Evolutionary conservation across 2,113 vertebrate genomes (phyloP), one percentile per base, ranked within the genome.

Genomic region (Dolichotis patagonum): DNA sequence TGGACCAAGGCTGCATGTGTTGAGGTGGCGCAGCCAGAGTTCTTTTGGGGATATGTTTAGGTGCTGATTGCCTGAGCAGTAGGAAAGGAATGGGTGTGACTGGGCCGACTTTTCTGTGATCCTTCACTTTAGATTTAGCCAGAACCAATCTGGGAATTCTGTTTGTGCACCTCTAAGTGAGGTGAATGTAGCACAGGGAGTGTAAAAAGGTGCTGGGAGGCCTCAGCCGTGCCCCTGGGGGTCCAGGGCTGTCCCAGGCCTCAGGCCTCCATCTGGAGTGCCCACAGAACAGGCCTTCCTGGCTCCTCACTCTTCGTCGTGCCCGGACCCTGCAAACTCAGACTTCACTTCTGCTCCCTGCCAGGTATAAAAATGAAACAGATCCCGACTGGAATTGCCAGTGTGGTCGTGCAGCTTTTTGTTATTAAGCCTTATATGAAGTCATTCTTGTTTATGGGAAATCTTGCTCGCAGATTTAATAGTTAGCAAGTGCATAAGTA

Each of bases 281-380:
- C n/a, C 20, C 12, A 0, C 1, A 1, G n/a, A 41, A 49, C 16
- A 17, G 54, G 3, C 3, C 5, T 62, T 28, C 3, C 41, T 24
- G 67, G 43, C n/a, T 89, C 35, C 28, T 32, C 38, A 19, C 83
- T 65, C 3, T 10, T n/a, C 26, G 0, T 2, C 19, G 22, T 41
- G n/a, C 46, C 75, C 8, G 20, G 65, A 30, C 20, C 46, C 4
- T 26, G 19, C 35, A 32, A 20, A 54, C 20, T 19, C 19, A 1
- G 0, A 13, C 6, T 26, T 73, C 38, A 8, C 22, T 11, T n/a
- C 58, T 26, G 11, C 73, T 71, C 35, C 52, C 63, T 84, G 63
- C 38, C 30, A 58, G 49, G 58, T 24, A 73, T 20, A 20, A 87
- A 82, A 46, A 58, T 43, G 73, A 58, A 52, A 19, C 17, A 5